phyloP scores from a whole-genome alignment of 2,113 vertebrate species.

The Ceyx margarethae region DNA sequence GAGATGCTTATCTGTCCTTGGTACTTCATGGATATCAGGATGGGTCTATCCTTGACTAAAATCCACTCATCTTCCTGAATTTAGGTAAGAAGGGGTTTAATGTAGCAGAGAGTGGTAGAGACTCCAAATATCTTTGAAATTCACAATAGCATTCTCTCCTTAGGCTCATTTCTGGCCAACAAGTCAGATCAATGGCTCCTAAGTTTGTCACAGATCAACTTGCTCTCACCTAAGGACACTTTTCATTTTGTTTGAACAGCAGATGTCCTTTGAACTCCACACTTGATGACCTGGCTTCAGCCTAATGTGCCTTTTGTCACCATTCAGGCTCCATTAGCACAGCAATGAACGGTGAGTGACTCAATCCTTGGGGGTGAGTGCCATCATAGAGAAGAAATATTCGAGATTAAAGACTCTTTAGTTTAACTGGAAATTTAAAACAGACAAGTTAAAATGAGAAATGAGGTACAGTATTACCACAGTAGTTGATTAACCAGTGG shows the following conservation, averaged over 20 bases:
- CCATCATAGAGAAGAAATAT: neutral
- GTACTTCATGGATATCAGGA: neutral
- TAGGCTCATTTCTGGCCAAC: neutral
- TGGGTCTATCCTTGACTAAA: neutral
- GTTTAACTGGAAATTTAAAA: constrained; percentile 38
- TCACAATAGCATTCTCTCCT: neutral
- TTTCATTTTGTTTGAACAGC: neutral
- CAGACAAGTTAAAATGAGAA: neutral
- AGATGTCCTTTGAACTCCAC: neutral
- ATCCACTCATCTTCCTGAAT: neutral
- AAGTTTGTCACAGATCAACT: neutral
- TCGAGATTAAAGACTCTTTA: neutral
- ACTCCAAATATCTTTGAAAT: neutral
- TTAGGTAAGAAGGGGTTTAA: neutral
- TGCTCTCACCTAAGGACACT: neutral
- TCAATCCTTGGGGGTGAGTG: constrained; percentile 8
- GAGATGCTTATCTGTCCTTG: neutral
- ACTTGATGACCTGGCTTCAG: neutral
- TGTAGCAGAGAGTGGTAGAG: neutral
- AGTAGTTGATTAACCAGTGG: neutral
- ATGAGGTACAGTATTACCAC: neutral
- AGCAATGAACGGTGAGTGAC: neutral
- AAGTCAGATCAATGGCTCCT: neutral
- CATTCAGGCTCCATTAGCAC: neutral
- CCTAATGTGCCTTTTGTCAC: neutral